Conservation (phyloP, 2,113 vertebrate genomes). For the Oncorhynchus clarkii region DNA sequence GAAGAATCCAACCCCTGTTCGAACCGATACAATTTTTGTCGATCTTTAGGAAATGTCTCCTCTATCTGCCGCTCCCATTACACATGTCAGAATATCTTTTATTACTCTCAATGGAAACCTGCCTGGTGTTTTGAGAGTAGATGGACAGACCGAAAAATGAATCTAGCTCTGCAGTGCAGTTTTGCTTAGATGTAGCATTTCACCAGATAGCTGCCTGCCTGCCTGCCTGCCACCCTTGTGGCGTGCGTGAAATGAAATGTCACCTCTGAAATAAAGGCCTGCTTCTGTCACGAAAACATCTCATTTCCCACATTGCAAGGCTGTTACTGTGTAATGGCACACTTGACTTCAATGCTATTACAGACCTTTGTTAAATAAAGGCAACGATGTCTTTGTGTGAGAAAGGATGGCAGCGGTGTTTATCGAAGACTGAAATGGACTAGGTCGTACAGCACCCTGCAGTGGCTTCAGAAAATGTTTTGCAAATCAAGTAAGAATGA, state of each 20-base stretch:
- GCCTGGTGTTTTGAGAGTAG: not conserved
- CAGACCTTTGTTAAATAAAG: slow-evolving; percentile 14
- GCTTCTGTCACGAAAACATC: slow-evolving; percentile 23
- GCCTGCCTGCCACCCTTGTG: not conserved
- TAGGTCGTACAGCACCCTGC: no score
- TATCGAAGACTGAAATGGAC: not conserved
- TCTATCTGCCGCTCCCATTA: no score
- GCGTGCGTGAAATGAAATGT: slow-evolving; percentile 33
- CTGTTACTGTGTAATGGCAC: slow-evolving; percentile 21
- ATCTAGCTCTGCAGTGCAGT: slow-evolving; percentile 8
- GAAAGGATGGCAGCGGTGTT: not conserved
- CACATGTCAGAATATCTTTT: no score
- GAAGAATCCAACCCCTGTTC: no score
- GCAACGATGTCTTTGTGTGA: not conserved
- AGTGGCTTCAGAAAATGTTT: no score
- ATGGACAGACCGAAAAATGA: slow-evolving; percentile 16
- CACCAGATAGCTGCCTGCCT: slow-evolving; percentile 5
- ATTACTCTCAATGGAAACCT: no score
- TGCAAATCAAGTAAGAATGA: no score
- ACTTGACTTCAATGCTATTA: slow-evolving; percentile 26
- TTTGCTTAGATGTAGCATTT: slow-evolving; percentile 13
- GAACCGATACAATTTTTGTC: no score
- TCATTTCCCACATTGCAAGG: slow-evolving; percentile 8
- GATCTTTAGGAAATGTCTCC: no score
- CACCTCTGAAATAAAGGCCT: slow-evolving; percentile 35